Evolutionary conservation across 2,113 vertebrate genomes (phyloP), one percentile per base, ranked within the genome.

Genomic region (Seriola quinqueradiata): DNA sequence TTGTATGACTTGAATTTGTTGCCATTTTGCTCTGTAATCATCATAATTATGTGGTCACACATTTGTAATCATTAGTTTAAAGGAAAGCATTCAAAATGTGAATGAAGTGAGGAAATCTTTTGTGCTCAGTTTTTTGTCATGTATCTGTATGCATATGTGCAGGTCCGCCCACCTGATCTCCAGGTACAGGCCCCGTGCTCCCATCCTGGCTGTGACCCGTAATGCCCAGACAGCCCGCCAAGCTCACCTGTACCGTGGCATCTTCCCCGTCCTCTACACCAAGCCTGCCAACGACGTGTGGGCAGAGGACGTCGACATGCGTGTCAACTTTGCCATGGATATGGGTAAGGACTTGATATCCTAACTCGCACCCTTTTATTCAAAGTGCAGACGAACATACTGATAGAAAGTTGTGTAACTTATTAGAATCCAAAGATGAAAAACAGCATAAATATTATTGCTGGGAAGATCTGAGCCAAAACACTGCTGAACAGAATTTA

Each of bases 161-260:
- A 99, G 98, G 93, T 99, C 98, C 4, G 98, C 98, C 25, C 98
- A 99, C 91, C 95, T 99, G 92, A 95, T 99, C 83, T 97, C 98
- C 11, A 95, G 97, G 79, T 99, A 98, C 92, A 96, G 98, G 67
- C 98, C 98, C 0, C 97, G 98, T 0, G 98, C 98, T 17, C 98
- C 98, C 40, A 99, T 99, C 92, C 96, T 99, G 0, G 96, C 98
- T 0, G 96, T 99, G 85, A 99, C 97, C 8, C 97, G 98, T 89
- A 96, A 97, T 0, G 96, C 91, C 48, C 98, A 98, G 95, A 97
- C 98, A 0, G 98, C 98, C 0, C 97, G 98, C 25, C 98, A 99
- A 91, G 97, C 97, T 58, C 98, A 99, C 88, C 95, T 99, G 76
- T 99, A 97, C 93, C 97, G 98, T 0, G 98, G 98, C 64, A 96